Conservation (phyloP, 1,140 invertebrate species). For the Apis dorsata region DNA sequence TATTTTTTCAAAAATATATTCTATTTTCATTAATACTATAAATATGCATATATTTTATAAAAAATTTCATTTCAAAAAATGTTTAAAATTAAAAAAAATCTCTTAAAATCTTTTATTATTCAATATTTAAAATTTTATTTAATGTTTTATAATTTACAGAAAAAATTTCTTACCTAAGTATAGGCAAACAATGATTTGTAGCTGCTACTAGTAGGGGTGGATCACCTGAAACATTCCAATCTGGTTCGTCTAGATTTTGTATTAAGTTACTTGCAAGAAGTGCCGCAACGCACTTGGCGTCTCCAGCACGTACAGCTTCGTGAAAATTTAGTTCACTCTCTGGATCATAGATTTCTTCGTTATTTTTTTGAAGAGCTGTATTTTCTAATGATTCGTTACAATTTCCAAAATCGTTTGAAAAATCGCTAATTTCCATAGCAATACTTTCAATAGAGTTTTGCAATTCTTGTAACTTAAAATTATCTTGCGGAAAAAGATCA, state of each 20-base stretch:
- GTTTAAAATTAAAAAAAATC: neutral
- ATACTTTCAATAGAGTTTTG: neutral
- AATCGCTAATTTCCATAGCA: neutral
- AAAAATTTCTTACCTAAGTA: slow-evolving; percentile 69
- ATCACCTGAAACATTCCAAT: slow-evolving; percentile 77
- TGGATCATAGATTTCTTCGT: slow-evolving; percentile 10
- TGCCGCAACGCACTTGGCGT: slow-evolving; percentile 64
- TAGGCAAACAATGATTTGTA: slow-evolving; percentile 71
- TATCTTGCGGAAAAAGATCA: neutral
- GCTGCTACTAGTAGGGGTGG: slow-evolving; percentile 76
- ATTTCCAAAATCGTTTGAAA: neutral
- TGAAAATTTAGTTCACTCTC: slow-evolving; percentile 63
- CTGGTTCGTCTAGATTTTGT: slow-evolving; percentile 75
- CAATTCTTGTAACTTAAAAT: slow-evolving; percentile 30
- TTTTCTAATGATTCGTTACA: neutral
- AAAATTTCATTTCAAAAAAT: too few species aligned
- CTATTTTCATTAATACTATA: too few species aligned
- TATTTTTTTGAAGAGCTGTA: neutral
- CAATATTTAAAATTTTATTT: too few species aligned
- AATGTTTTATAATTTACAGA: neutral
- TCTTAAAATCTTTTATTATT: neutral
- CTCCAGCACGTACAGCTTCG: slow-evolving; percentile 70
- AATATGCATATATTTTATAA: too few species aligned
- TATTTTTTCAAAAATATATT: too few species aligned
- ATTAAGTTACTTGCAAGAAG: slow-evolving; percentile 69